Evolutionary conservation across 1,140 invertebrate species (phyloP), one percentile per base, ranked within the genome.

Genomic region (Saccostrea glomerata): DNA sequence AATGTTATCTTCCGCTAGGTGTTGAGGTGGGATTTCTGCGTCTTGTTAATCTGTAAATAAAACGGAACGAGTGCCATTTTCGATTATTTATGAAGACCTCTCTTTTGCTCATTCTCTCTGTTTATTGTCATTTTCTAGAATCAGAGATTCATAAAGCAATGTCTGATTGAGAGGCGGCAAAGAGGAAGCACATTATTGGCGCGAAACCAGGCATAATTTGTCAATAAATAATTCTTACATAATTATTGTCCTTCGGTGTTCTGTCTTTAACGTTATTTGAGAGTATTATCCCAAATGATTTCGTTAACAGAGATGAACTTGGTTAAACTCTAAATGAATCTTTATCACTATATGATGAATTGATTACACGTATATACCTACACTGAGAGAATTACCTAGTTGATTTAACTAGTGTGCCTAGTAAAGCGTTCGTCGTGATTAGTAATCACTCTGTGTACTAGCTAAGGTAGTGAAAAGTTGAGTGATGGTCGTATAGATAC

Each of bases 1-100:
- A 30, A 25, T 73, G 13, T 73, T 73, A 73, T 73, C 70, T 73
- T 73, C 70, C 70, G 23, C 23, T 73, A 73, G 70, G 70, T 73
- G 70, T 73, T 73, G 70, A 73, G 70, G 70, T 73, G 70, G 70
- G 25, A 73, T 73, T 30, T 73, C 70, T 73, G 70, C 25, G 70
- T 73, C 70, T 73, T 73, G 70, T 73, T 73, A 73, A 73, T 73
- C 70, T 73, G 70, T 30, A 36, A 73, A 73, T 73, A 73, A 73
- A 73, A 73, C 25, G 23, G 30, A 73, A 36, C 70, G 7, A 30
- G 70, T 73, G 70, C 30, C 70, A 73, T 30, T 73, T 73, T 25
- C 30, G 70, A 73, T 36, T 73, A 73, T 73, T 73, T 73, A 25
- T 73, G 70, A 73, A 73, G 70, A 73, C 30, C 70, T 73, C 70